These are phyloP conservation scores for Archegozetes longisetosus DNA, from an alignment of 1,140 invertebrate genomes.

Conservation along the genomic window DNA sequence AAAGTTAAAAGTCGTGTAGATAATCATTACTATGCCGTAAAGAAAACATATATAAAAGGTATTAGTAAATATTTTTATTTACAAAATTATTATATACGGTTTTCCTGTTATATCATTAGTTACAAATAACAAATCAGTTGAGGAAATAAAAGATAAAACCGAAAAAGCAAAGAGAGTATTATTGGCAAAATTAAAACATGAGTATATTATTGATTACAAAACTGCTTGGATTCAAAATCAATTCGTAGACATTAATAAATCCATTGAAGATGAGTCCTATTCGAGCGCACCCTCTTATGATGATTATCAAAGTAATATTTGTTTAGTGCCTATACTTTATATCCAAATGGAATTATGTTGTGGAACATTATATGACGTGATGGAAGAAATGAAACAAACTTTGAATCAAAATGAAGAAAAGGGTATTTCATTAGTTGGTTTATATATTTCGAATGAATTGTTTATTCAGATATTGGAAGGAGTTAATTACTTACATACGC, in stretches of 20 bases:
- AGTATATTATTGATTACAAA: not conserved
- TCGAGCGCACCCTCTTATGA: no score
- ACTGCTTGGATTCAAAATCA: not conserved
- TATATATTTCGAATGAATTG: not conserved
- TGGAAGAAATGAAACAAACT: not conserved
- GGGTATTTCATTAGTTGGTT: not conserved
- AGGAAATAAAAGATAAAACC: not conserved
- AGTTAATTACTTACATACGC: not conserved
- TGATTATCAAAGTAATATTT: no score
- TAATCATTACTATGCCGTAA: conserved; percentile 47
- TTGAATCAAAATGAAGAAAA: not conserved
- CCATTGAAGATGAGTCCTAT: no score
- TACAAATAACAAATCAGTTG: not conserved
- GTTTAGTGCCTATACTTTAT: not conserved
- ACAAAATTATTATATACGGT: not conserved
- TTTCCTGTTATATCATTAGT: not conserved
- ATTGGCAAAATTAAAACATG: not conserved
- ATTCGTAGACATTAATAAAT: no score
- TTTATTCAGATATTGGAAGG: not conserved
- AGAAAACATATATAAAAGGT: conserved; percentile 43
- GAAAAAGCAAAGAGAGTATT: not conserved
- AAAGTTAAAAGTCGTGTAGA: conserved; percentile 46
- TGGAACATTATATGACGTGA: not conserved
- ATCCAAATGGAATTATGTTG: not conserved
- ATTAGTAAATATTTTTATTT: conserved; percentile 30